Base-by-base conservation (phyloP, 2,888 invertebrate species). In the Dasysyrphus albostriatus region DNA sequence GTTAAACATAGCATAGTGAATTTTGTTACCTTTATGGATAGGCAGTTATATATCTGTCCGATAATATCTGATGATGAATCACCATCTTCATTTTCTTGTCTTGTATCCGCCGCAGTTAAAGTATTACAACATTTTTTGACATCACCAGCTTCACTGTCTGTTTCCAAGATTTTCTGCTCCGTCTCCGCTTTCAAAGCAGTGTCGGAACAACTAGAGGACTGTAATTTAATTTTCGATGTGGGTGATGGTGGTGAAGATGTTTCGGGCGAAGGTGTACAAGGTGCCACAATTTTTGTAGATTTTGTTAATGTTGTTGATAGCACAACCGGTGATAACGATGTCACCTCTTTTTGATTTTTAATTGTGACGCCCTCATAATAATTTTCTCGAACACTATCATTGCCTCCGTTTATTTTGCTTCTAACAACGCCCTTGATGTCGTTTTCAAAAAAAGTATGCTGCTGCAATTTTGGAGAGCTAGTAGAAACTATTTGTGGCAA, bases 1-100 rank as follows among this genome's bases (percentile, higher is more conserved):
- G 39, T 19, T 39, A 14, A 39, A 14, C 19, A 39, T 88, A 32
- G 88, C 88, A 88, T 90, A 89, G 8, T n/a, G 29, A 44, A 44
- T 88, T 72, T 77, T 16, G 82, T 94, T 95, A 96, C 96, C 95
- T 95, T 94, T 94, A 96, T 95, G 92, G 96, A 95, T 92, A 96
- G 94, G 94, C 96, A 96, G 94, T 95, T 95, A 94, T 95, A 95
- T 94, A 96, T 94, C 93, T 94, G 94, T 91, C 93, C 93, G 90
- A 93, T 93, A 92, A 94, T 93, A 91, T 93, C 93, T 81, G 90
- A 89, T 88, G 91, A 90, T 91, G 91, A 91, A 90, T 92, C 92
- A 91, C 90, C 91, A 78, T 80, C 81, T 61, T 83, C 63, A 61
- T 73, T 87, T 87, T 88, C 89, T 67, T 83, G 75, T 72, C 75